Evolutionary conservation across 2,888 invertebrate genomes (phyloP).

Genomic region (Carpatolechia fugitivella): DNA sequence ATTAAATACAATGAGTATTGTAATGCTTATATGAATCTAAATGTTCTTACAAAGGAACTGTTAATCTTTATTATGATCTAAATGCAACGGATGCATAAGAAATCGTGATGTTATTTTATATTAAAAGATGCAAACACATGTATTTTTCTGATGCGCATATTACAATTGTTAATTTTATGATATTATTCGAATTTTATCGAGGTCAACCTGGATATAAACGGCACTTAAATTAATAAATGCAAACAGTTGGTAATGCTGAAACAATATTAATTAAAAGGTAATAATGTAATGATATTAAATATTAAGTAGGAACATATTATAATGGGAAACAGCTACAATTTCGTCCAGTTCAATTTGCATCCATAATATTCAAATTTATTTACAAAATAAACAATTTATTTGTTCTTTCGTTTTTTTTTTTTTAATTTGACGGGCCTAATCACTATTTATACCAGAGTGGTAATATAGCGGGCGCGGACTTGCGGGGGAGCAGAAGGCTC

Average conservation of each 20-base stretch:
- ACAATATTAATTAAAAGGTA: neutral
- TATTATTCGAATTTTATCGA: neutral
- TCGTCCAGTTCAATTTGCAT: too few species aligned
- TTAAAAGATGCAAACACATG: neutral
- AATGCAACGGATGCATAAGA: constrained; percentile 4
- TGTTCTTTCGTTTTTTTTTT: too few species aligned
- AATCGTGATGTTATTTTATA: constrained; percentile 1
- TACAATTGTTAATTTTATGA: neutral
- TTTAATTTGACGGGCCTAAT: too few species aligned
- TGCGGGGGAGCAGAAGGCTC: too few species aligned
- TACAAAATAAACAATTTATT: too few species aligned
- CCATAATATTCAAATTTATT: too few species aligned
- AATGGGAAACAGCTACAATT: too few species aligned
- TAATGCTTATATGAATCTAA: neutral
- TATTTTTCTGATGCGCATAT: neutral
- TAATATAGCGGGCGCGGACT: too few species aligned
- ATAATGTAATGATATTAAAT: neutral
- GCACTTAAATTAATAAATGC: neutral
- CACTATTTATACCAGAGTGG: too few species aligned
- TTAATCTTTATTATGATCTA: constrained; percentile 4
- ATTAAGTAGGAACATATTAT: too few species aligned
- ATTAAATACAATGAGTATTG: neutral
- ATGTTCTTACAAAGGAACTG: neutral
- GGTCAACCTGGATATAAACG: neutral
- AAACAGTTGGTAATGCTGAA: neutral